Conservation (phyloP, 2,888 invertebrate species). For the Drosophila kuntzei region DNA sequence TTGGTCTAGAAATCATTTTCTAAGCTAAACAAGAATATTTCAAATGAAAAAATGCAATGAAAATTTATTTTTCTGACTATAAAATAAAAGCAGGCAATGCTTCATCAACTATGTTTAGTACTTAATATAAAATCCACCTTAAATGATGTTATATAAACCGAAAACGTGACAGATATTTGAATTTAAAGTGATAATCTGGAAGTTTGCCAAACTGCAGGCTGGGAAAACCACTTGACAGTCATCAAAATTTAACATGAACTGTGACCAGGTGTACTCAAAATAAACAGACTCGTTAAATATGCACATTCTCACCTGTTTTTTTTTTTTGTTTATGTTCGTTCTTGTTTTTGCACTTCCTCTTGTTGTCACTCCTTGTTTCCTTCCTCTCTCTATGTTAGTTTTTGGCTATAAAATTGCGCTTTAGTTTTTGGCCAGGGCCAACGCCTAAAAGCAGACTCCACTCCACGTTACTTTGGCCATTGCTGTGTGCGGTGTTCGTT, state of each 20-base stretch:
- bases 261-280: conserved; percentile 16
- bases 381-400: not conserved
- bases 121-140: not conserved
- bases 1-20: no score
- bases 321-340: conserved; percentile 5
- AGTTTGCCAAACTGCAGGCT: conserved; percentile 3
- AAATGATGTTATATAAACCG: conserved; percentile 1
- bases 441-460: conserved; percentile 49
- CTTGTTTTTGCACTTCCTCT: not conserved
- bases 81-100: not conserved
- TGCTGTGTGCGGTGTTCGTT: conserved; percentile 19
- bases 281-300: conserved; percentile 32
- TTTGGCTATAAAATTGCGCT: conserved; percentile 31
- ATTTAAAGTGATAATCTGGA: conserved; percentile 24
- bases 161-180: conserved; percentile 16
- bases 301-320: conserved; percentile 37
- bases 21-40: not conserved
- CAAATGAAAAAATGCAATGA: not conserved
- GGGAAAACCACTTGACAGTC: conserved; percentile 13
- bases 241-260: conserved; percentile 18
- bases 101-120: not conserved
- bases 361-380: not conserved
- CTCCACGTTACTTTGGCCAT: conserved; percentile 54
- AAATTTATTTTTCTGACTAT: not conserved
- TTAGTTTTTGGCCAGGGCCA: conserved; percentile 37